Conservation (phyloP, 2,797 vertebrate genomes). For the Falco naumanni region DNA sequence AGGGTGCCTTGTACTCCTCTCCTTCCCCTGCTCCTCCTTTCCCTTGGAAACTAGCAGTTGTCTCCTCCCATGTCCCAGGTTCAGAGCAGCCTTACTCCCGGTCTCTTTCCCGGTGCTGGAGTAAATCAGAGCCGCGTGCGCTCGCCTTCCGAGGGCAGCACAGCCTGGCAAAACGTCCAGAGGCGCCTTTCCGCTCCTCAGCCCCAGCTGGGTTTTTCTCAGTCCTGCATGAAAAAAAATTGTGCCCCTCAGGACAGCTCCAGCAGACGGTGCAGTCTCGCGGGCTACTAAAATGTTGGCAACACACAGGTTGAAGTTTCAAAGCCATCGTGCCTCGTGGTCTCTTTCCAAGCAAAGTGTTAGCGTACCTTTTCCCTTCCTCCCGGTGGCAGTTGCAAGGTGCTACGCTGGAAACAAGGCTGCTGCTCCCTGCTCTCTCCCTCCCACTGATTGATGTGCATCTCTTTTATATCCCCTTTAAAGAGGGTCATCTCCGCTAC, state of each 20-base stretch:
- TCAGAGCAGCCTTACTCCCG: not conserved
- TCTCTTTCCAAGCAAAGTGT: not conserved
- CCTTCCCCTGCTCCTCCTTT: not conserved
- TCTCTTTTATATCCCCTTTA: not conserved
- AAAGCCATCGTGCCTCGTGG: not conserved
- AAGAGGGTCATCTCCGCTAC: not conserved
- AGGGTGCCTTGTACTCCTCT: not conserved
- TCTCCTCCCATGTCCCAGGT: not conserved
- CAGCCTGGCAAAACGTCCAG: not conserved
- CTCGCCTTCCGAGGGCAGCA: conserved; percentile 5
- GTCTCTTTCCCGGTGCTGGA: not conserved
- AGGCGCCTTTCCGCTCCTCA: not conserved
- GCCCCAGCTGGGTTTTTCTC: rapidly evolving
- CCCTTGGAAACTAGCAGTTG: not conserved
- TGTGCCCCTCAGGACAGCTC: not conserved
- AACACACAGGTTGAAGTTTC: not conserved
- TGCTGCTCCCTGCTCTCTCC: not conserved
- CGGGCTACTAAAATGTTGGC: not conserved
- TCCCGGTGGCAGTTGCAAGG: not conserved
- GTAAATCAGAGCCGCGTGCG: not conserved
- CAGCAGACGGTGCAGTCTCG: not conserved
- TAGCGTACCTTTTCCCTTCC: not conserved
- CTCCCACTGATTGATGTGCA: not conserved
- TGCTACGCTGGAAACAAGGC: not conserved
- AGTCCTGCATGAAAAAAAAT: not conserved